Percentiles rank a stretch among this genome's conserved stretches.
phyloP scores from a whole-genome alignment of 2,797 vertebrate genomes.

The Chrosomus eos region DNA sequence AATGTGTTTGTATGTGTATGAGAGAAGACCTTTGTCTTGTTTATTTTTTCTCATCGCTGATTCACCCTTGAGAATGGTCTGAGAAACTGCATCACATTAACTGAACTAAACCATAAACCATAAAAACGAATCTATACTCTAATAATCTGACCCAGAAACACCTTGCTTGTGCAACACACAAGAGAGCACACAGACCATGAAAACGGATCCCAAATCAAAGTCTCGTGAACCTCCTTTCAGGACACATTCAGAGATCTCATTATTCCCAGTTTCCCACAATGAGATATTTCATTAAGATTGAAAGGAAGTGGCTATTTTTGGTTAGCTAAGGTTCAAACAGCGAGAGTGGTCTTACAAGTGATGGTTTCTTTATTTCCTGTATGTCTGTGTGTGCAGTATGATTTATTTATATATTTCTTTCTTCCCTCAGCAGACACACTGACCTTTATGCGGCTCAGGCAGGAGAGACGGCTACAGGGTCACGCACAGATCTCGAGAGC shows the following conservation, averaged over 20 bases:
- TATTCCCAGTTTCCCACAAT: not conserved
- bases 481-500: constrained; percentile 38
- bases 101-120: constrained; percentile 25
- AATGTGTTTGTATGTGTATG: not conserved
- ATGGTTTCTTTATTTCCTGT: constrained; percentile 33
- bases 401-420: constrained; percentile 38
- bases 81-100: constrained; percentile 41
- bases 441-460: constrained; percentile 50
- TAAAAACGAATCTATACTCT: not conserved
- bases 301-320: constrained; percentile 21
- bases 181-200: not conserved
- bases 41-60: constrained; percentile 35
- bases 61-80: constrained; percentile 34
- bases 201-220: not conserved
- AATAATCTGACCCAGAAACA: not conserved
- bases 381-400: constrained; percentile 18
- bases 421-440: constrained; percentile 44
- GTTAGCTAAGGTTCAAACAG: not conserved
- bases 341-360: not conserved
- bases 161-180: not conserved
- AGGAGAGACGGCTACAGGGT: constrained; percentile 25
- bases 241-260: constrained; percentile 8
- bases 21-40: not conserved
- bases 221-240: not conserved
- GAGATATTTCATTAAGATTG: constrained; percentile 34